Base-by-base conservation (phyloP, 2,797 vertebrate genomes). In the Sebastes diploproa region DNA sequence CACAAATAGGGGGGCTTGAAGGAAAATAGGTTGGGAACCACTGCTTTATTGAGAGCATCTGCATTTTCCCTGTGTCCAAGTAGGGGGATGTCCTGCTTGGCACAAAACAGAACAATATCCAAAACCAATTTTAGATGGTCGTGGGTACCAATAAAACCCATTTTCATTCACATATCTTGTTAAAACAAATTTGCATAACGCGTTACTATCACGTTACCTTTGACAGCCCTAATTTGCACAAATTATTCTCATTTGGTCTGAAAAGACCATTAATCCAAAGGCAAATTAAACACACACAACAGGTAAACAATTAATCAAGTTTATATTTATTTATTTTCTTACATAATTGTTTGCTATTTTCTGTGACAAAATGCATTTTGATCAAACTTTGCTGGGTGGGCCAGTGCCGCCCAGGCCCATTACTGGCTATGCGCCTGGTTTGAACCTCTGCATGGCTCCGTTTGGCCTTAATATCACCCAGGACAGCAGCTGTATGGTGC, bases 401-500 rank as follows among this genome's bases (percentile, higher is more conserved):
- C 22, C 61, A 10, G 20, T 36, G 61, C 56, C 18, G 20, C 20
- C 60, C n/a, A 25, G 36, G 22, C 34, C 22, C 30, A 62, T 36
- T 13, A 22, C 11, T n/a, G 20, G 30, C 60, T 36, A 7, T 5
- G 1, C 2, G 61, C n/a, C 61, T 22, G 32, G 30, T 22, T 60
- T 58, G 50, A 23, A 42, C 18, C 7, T 65, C 58, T 75, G 34
- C 16, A 5, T 4, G 22, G 10, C 63, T 78, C 36, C 34, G 61
- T 38, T 70, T 54, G 34, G 55, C 16, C 29, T 55, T 54, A 55
- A 64, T 72, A 69, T 80, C 64, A 38, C 50, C 67, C 36, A 1
- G 60, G 63, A 72, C 63, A 59, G 68, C 78, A 56, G 82, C 82
- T 85, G 80, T 64, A 70, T 60, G 74, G 70, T 61, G 59, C 56